Base-by-base conservation (phyloP, 2,888 invertebrate species). In the Drosophila robusta region DNA sequence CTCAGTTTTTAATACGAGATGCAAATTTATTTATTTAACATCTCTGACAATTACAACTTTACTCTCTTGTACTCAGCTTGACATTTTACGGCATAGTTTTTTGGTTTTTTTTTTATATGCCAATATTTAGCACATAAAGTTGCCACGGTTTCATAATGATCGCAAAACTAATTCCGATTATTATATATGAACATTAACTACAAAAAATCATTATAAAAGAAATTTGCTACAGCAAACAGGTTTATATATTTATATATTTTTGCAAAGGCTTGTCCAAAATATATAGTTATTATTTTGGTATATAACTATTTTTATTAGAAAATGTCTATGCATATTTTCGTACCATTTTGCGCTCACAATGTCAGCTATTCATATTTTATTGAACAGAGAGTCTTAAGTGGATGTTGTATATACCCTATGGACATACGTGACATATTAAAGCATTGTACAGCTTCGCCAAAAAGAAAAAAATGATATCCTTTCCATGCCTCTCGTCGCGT, bases 371-470 rank as follows among this genome's bases (percentile, higher is more conserved):
- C 29, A 34, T 46, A 32, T 16, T n/a, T 26, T 22, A n/a, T 18
- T 12, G 8, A 12, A 16, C 12, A n/a, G 14, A 16, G 22, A 26
- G 38, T 38, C 44, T 32, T 22, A 39, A 46, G 22, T 32, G n/a
- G n/a, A 46, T 38, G 8, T 8, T 14, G 16, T 7, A 0, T 18
- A 45, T 34, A 45, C 38, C 46, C 41, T 8, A 34, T 41, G 42
- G 32, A 22, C 8, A 36, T 41, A 52, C 60, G 55, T 66, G 71
- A 51, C 58, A 16, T 44, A n/a, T n/a, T 36, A 14, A 42, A 56
- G 50, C 36, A 32, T 18, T 14, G 18, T 18, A 18, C 2, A 18
- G 18, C 18, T 18, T 18, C 18, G 1, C 1, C 1, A 18, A 9
- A 32, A 32, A 32, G 4, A 32, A 32, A 32, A 9, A 32, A 32